Conservation (phyloP, 2,888 invertebrate genomes). For the Tetropium fuscum region DNA sequence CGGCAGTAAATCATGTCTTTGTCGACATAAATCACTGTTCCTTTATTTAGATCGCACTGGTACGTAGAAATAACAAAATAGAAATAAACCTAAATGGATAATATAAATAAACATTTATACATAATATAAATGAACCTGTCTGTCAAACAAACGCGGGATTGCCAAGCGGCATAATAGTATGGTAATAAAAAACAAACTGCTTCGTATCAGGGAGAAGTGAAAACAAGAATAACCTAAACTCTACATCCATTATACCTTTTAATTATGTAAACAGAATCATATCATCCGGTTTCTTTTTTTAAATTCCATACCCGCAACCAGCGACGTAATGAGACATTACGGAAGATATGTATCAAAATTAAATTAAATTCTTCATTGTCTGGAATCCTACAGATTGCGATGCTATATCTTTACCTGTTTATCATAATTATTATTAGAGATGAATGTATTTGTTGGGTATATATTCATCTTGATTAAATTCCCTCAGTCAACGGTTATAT, state of each 20-base stretch:
- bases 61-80: conserved; percentile 17
- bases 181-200: conserved; percentile 25
- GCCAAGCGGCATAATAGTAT: conserved; percentile 15
- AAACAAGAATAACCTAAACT: conserved; percentile 22
- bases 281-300: neutral
- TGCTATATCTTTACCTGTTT: too few relatives aligned
- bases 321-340: too few relatives aligned
- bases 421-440: too few relatives aligned
- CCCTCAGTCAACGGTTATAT: too few relatives aligned
- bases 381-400: too few relatives aligned
- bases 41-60: conserved; percentile 10
- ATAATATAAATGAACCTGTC: conserved; percentile 27
- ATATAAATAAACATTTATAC: conserved; percentile 26
- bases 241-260: conserved; percentile 19
- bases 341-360: too few relatives aligned
- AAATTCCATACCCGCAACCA: neutral
- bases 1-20: conserved; percentile 20
- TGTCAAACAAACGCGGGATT: conserved; percentile 21
- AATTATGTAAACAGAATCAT: conserved; percentile 14
- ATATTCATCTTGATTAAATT: too few relatives aligned
- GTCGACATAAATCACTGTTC: conserved; percentile 25
- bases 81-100: conserved; percentile 24
- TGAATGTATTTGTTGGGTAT: too few relatives aligned
- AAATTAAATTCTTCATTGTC: too few relatives aligned
- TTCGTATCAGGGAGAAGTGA: conserved; percentile 8